These are phyloP conservation scores for Mylabris phalerata DNA, from an alignment of 1,140 invertebrate genomes.

Conservation along the genomic window DNA sequence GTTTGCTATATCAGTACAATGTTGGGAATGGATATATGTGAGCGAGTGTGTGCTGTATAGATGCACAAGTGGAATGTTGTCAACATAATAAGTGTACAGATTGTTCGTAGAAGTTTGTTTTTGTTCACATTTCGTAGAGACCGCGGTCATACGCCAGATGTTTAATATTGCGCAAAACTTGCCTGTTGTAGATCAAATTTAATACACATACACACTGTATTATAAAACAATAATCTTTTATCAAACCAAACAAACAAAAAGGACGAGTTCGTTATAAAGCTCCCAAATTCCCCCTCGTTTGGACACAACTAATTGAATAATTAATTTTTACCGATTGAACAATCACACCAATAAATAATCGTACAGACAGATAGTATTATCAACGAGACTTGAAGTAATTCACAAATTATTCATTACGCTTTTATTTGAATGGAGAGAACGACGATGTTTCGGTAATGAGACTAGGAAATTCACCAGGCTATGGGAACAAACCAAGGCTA, in stretches of 20 bases:
- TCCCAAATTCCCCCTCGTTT: too few species aligned
- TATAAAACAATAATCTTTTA: constrained; percentile 1
- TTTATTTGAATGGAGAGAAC: constrained; percentile 12
- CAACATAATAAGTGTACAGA: background rate
- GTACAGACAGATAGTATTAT: too few species aligned
- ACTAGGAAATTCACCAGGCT: constrained; percentile 1
- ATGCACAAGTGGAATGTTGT: background rate
- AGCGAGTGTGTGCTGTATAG: too few species aligned
- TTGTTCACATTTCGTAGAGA: background rate
- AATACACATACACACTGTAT: background rate
- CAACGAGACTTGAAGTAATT: constrained; percentile 2
- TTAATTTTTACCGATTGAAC: too few species aligned
- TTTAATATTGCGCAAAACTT: background rate
- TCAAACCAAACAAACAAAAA: background rate
- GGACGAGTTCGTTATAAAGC: too few species aligned
- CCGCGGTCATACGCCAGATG: background rate
- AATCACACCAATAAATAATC: too few species aligned
- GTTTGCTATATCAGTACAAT: too few species aligned
- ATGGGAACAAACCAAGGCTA: constrained; percentile 28
- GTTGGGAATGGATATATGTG: too few species aligned
- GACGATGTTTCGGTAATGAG: constrained; percentile 16
- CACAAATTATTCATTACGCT: constrained; percentile 15
- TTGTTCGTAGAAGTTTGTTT: background rate
- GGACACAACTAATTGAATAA: too few species aligned
- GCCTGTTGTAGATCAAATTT: background rate